A percentile compares a stretch with the other conserved stretches of the same genome.
These are phyloP conservation scores for Desmodus rotundus DNA, from an alignment of 2,113 vertebrate genomes.

Conservation along the genomic window DNA sequence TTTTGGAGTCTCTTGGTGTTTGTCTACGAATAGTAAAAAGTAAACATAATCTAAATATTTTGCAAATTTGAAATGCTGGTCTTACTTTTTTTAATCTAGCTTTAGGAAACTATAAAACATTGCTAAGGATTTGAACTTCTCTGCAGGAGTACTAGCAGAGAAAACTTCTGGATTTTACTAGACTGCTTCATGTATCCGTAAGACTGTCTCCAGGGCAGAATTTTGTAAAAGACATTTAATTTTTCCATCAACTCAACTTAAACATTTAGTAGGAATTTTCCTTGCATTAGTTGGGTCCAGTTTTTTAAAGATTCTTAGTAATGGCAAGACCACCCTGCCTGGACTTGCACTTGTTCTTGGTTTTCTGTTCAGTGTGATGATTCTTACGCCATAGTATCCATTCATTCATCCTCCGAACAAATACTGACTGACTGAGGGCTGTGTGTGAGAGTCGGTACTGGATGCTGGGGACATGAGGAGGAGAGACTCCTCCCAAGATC, in stretches of 20 bases:
- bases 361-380: background rate
- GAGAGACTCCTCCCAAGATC: background rate
- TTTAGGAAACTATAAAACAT: background rate
- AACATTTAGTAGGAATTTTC: constrained; percentile 31
- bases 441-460: background rate
- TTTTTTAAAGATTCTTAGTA: background rate
- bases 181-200: background rate
- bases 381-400: background rate
- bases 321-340: background rate
- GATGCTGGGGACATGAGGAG: background rate
- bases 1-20: background rate
- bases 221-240: constrained; percentile 7
- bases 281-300: background rate
- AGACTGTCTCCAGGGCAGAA: background rate
- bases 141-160: background rate
- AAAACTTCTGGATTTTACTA: background rate
- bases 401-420: background rate
- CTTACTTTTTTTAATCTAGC: background rate
- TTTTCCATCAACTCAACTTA: background rate
- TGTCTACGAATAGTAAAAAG: background rate
- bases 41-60: background rate
- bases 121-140: background rate
- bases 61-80: background rate
- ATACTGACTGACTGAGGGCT: background rate
- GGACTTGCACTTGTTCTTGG: background rate